Evolutionary conservation across 2,888 invertebrate species (phyloP).

Genomic region (Dasypolia templi): DNA sequence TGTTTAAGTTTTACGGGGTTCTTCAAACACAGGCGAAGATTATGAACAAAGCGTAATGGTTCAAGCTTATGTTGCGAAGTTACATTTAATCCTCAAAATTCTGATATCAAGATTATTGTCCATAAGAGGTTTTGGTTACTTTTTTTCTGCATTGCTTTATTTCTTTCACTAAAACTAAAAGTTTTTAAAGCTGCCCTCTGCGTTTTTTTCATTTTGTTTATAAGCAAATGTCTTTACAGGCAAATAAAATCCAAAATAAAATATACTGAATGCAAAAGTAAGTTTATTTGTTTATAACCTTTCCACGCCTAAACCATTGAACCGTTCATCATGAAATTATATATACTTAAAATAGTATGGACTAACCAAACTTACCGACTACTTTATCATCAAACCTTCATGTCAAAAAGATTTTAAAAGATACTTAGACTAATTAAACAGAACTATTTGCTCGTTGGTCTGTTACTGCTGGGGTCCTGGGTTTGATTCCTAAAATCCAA

Average conservation of each 20-base stretch:
- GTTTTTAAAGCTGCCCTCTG: background rate
- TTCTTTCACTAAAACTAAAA: background rate
- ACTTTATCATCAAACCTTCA: too few relatives aligned
- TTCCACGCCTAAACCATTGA: too few relatives aligned
- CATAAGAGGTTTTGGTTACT: background rate
- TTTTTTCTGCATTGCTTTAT: background rate
- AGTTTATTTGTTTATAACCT: too few relatives aligned
- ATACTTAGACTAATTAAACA: too few relatives aligned
- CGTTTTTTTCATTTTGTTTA: background rate
- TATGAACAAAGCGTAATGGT: background rate
- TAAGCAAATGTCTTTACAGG: background rate
- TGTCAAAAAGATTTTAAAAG: too few relatives aligned
- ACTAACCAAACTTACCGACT: too few relatives aligned
- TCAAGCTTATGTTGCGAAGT: background rate
- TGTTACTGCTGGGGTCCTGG: too few relatives aligned
- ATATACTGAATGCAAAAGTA: too few relatives aligned
- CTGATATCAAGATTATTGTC: background rate
- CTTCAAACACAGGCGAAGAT: slow-evolving; percentile 19
- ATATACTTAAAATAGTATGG: too few relatives aligned
- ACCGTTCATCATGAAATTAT: too few relatives aligned
- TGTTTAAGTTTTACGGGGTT: slow-evolving; percentile 2
- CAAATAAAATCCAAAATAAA: background rate
- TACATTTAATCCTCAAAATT: background rate
- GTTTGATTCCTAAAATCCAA: too few relatives aligned
- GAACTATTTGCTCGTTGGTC: too few relatives aligned